Evolutionary conservation across 2,888 invertebrate species (phyloP).

Genomic region (Agrotis segetum): DNA sequence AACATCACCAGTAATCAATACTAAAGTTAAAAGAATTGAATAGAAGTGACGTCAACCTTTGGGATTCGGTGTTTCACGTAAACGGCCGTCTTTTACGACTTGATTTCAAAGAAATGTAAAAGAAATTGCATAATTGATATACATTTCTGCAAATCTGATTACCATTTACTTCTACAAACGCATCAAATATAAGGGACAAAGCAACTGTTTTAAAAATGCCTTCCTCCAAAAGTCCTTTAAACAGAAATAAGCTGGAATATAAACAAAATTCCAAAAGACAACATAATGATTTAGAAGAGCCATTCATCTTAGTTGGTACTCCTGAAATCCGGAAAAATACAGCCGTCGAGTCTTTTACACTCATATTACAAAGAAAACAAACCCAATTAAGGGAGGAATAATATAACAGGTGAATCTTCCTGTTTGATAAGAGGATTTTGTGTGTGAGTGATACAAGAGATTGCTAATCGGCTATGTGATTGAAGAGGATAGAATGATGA

Average conservation of each 20-base stretch:
- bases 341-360: conserved; percentile 15
- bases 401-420: conserved; percentile 14
- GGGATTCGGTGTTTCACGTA: too few relatives aligned
- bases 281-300: conserved; percentile 6
- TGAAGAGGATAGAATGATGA: neutral
- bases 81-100: too few relatives aligned
- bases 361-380: conserved; percentile 39
- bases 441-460: conserved; percentile 14
- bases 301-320: conserved; percentile 22
- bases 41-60: too few relatives aligned
- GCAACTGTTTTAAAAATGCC: neutral
- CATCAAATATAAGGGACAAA: too few relatives aligned
- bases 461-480: neutral
- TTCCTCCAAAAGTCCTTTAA: neutral
- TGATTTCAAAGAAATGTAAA: too few relatives aligned
- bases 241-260: conserved; percentile 1
- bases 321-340: conserved; percentile 18
- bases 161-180: too few relatives aligned
- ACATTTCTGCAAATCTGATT: too few relatives aligned
- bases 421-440: conserved; percentile 16
- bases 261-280: conserved; percentile 24
- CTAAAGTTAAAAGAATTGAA: too few relatives aligned
- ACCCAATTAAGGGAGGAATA: conserved; percentile 36
- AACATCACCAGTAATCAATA: too few relatives aligned
- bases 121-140: too few relatives aligned